Evolutionary conservation across 2,797 vertebrate species (phyloP).

Genomic region (Falco berigora): DNA sequence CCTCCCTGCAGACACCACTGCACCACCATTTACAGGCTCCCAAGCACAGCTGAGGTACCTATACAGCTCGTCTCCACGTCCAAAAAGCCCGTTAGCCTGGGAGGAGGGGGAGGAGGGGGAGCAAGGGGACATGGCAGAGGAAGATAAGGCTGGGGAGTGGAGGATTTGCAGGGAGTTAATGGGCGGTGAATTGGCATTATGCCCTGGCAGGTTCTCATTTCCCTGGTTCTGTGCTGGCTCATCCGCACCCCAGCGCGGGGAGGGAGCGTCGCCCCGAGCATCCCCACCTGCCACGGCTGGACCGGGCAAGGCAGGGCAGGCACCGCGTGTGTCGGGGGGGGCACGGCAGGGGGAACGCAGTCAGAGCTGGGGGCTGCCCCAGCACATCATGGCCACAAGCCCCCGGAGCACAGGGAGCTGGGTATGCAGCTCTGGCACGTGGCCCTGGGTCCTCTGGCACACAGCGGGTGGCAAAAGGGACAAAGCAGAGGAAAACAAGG

Average conservation of each 20-base stretch:
- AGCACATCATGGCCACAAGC: not conserved
- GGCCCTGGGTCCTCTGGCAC: not conserved
- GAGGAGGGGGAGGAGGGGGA: not conserved
- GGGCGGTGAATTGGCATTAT: not conserved
- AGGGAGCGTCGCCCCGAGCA: not conserved
- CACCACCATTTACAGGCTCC: not conserved
- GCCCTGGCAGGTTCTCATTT: not conserved
- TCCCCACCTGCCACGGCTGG: not conserved
- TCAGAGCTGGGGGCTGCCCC: not conserved
- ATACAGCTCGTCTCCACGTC: not conserved
- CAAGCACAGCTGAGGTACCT: not conserved
- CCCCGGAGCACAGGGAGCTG: rapidly evolving
- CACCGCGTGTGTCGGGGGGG: not conserved
- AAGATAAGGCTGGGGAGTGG: not conserved
- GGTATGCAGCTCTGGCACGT: not conserved
- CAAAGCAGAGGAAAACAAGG: not conserved
- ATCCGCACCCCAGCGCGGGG: not conserved
- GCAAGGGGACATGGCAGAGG: not conserved
- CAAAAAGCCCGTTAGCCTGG: not conserved
- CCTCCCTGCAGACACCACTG: not conserved
- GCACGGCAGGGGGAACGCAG: no score
- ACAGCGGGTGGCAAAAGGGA: not conserved
- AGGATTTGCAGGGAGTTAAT: not conserved
- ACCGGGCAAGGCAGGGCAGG: not conserved
- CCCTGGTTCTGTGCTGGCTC: not conserved